These are phyloP conservation scores for Ceratina australensis DNA, from an alignment of 1,140 invertebrate species.

Conservation along the genomic window DNA sequence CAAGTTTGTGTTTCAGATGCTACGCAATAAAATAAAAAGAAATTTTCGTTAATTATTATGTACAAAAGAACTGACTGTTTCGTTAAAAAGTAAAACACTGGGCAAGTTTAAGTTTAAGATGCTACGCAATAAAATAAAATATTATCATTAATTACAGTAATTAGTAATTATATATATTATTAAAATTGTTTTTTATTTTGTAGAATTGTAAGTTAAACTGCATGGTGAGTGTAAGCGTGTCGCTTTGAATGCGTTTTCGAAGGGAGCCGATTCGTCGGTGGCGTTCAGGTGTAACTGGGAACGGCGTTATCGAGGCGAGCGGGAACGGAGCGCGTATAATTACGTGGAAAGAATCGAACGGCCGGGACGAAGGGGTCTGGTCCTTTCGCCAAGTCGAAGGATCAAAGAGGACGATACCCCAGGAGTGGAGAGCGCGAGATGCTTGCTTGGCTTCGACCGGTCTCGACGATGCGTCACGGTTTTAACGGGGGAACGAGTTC, in stretches of 20 bases:
- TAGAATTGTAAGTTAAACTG: too few relatives aligned
- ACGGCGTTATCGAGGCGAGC: conserved; percentile 34
- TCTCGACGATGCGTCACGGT: conserved; percentile 69
- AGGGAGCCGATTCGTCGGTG: conserved; percentile 16
- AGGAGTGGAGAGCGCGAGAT: conserved; percentile 40
- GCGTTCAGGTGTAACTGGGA: conserved; percentile 5
- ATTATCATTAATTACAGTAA: too few relatives aligned
- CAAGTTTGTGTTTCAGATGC: too few relatives aligned
- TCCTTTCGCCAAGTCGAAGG: conserved; percentile 64
- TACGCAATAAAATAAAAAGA: too few relatives aligned
- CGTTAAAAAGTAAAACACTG: too few relatives aligned
- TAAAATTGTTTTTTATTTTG: too few relatives aligned
- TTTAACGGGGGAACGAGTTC: conserved; percentile 66
- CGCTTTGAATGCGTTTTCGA: not conserved
- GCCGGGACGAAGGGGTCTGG: conserved; percentile 16
- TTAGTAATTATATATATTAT: too few relatives aligned
- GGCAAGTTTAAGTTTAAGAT: too few relatives aligned
- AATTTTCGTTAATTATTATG: too few relatives aligned
- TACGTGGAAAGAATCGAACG: conserved; percentile 70
- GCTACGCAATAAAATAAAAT: too few relatives aligned
- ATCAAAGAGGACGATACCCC: conserved; percentile 71
- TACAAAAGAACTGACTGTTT: too few relatives aligned
- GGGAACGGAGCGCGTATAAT: conserved; percentile 60
- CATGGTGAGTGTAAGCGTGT: too few relatives aligned
- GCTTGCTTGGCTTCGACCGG: conserved; percentile 62